These are phyloP conservation scores for Parelbella ahira DNA, from an alignment of 2,888 invertebrate species.

Conservation along the genomic window DNA sequence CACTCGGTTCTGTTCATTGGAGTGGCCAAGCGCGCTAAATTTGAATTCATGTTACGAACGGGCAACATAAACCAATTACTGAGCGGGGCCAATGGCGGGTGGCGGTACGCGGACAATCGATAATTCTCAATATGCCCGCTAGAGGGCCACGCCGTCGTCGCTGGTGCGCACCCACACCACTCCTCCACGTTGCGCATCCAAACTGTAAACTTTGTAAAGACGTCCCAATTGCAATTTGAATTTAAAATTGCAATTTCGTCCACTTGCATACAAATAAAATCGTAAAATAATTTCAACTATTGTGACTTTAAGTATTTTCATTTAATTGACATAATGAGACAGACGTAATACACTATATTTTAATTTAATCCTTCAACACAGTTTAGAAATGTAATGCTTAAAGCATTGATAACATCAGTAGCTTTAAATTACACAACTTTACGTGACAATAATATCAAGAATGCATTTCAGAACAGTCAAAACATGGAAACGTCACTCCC, in stretches of 20 bases:
- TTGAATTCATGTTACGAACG: slow-evolving; percentile 78
- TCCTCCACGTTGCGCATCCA: slow-evolving; percentile 75
- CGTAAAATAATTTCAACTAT: too few species aligned
- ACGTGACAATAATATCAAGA: too few species aligned
- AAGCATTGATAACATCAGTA: too few species aligned
- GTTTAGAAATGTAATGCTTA: too few species aligned
- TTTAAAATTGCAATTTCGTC: too few species aligned
- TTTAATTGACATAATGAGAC: too few species aligned
- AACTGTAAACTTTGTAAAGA: slow-evolving; percentile 53
- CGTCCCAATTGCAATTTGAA: too few species aligned
- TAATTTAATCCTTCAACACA: too few species aligned
- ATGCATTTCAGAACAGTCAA: slow-evolving; percentile 2
- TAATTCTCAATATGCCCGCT: slow-evolving; percentile 77
- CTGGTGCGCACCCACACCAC: slow-evolving; percentile 74
- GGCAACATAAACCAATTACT: slow-evolving; percentile 76
- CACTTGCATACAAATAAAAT: too few species aligned
- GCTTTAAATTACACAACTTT: too few species aligned
- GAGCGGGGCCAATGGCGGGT: slow-evolving; percentile 70
- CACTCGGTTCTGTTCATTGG: slow-evolving; percentile 57
- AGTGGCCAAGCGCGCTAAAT: slow-evolving; percentile 68
- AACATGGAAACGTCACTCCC: slow-evolving; percentile 35
- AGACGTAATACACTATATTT: too few species aligned
- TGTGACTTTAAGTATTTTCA: too few species aligned
- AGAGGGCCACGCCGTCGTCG: slow-evolving; percentile 67
- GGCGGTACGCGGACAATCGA: slow-evolving; percentile 67